Conservation (phyloP, 2,888 invertebrate species). For the Hymenopus coronatus region DNA sequence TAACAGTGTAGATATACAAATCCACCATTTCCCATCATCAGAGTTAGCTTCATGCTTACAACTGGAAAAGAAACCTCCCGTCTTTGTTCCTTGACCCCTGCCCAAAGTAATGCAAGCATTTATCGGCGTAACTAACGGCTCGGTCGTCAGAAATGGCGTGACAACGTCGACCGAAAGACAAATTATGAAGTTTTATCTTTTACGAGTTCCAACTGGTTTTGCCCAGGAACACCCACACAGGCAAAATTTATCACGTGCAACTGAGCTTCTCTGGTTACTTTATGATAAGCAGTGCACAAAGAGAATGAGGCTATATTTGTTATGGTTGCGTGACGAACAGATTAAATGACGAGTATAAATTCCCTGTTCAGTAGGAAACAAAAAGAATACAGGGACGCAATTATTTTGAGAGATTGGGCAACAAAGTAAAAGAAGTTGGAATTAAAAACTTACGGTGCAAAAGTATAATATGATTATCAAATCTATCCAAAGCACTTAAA, state of each 20-base stretch:
- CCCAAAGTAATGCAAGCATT: background rate
- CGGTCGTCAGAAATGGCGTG: background rate
- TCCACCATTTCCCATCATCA: no score
- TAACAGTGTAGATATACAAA: no score
- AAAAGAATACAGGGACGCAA: no score
- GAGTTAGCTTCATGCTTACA: no score
- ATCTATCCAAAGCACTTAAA: no score
- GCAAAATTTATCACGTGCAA: background rate
- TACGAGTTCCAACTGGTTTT: background rate
- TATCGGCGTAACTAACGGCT: background rate
- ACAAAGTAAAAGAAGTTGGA: no score
- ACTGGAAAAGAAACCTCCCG: no score
- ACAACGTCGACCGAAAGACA: background rate
- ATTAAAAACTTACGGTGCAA: no score
- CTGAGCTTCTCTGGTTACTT: background rate
- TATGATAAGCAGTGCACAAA: background rate
- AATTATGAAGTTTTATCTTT: background rate
- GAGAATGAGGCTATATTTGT: background rate
- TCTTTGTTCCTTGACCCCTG: background rate
- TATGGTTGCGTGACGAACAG: background rate
- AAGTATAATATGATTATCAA: no score
- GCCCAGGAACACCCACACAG: background rate
- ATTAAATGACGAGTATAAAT: background rate
- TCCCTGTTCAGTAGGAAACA: no score
- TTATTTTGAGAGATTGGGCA: no score